Base-by-base conservation (phyloP, 2,113 vertebrate species). In the Caranx melampygus region DNA sequence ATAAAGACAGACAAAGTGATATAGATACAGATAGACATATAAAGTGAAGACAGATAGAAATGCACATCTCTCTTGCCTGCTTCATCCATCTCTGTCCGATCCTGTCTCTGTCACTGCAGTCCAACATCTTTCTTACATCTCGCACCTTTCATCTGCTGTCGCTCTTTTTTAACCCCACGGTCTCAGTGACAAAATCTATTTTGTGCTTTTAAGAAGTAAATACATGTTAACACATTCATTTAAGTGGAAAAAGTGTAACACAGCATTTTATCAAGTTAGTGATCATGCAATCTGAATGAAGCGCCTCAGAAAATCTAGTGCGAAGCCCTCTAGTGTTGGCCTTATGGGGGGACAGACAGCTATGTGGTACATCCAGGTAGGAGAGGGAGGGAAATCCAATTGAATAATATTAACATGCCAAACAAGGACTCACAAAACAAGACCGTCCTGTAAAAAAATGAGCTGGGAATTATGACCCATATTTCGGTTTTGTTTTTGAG, bases 41-140 rank as follows among this genome's bases (percentile, higher is more conserved):
- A 63, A 77, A 87, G 90, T 78, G 76, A 85, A 85, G 82, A 89
- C 75, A 63, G 85, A 89, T 76, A 88, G 86, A 82, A 85, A 79
- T 60, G 59, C 75, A 75, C 87, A 88, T 77, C 81, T 75, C 76
- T 57, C 52, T 76, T 62, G 62, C 74, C 52, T 20, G 7, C 85
- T 83, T 62, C 87, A 91, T 91, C 89, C 79, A 79, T 93, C 89
- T 91, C 85, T 88, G 77, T 91, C 90, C 51, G 20, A 71, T 83
- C 68, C 81, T 52, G 31, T 85, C 49, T 63, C 4, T 18, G 3
- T 89, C 84, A 84, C 65, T 1, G 15, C 34, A 1, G 59, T 74
- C 77, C 79, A 66, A 64, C 68, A 82, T 79, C 85, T 88, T 81
- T 78, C 75, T 63, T 31, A 61, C 78, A 86, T 83, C 82, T 64